These are phyloP conservation scores for Acrobeloides nanus DNA, from an alignment of 2,888 invertebrate genomes.

Conservation along the genomic window DNA sequence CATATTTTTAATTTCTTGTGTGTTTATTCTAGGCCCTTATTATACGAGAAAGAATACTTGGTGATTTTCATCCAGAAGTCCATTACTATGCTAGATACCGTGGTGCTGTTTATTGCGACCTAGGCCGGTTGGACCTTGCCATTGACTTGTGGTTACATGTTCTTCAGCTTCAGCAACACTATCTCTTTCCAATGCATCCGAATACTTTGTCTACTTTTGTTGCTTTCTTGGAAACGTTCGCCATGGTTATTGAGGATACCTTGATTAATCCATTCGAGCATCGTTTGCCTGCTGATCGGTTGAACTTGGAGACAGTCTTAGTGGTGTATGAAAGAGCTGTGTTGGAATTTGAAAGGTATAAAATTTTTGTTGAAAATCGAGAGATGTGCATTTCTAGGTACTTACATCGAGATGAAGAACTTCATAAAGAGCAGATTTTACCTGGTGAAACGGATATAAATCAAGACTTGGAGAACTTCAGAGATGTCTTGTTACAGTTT, in stretches of 20 bases:
- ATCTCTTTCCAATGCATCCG: conserved; percentile 81
- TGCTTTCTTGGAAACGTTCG: conserved; percentile 80
- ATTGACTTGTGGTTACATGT: conserved; percentile 87
- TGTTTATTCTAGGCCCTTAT: conserved; percentile 68
- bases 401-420: conserved; percentile 20
- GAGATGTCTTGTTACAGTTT: conserved; percentile 26
- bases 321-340: conserved; percentile 14
- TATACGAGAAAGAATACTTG: conserved; percentile 78
- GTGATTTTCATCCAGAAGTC: conserved; percentile 76
- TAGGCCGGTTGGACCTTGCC: conserved; percentile 25
- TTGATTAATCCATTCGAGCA: conserved; percentile 6
- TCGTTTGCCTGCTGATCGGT: too few species aligned
- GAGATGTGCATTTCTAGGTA: conserved; percentile 3
- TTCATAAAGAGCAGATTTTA: too few species aligned
- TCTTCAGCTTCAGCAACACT: conserved; percentile 56
- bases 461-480: conserved; percentile 27
- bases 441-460: conserved; percentile 21
- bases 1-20: conserved; percentile 3
- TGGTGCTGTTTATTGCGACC: conserved; percentile 87
- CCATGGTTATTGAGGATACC: conserved; percentile 79
- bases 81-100: conserved; percentile 70
- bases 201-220: conserved; percentile 88
- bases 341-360: conserved; percentile 15
- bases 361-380: too few species aligned
- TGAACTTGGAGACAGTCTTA: conserved; percentile 10